Evolutionary conservation across 2,888 invertebrate species (phyloP).

Genomic region (Drosophila nigritarsus): DNA sequence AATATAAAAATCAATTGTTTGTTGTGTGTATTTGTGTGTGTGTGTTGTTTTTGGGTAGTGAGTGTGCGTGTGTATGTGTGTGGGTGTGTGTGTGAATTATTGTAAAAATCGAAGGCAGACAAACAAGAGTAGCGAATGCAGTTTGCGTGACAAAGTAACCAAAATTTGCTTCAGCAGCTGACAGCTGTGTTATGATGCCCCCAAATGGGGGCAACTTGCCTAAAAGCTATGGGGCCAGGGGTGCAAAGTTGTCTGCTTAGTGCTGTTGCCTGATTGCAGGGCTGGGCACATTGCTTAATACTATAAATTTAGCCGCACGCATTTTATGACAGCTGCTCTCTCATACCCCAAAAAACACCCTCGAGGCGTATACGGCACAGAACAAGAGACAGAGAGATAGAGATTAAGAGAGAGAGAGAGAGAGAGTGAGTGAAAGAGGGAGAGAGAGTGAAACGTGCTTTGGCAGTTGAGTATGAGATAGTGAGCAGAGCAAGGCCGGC

Average conservation of each 20-base stretch:
- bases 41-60: conserved; percentile 2
- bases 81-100: conserved; percentile 21
- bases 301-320: conserved; percentile 47
- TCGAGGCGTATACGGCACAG: background rate
- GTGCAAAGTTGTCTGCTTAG: background rate
- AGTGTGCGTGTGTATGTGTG: conserved; percentile 13
- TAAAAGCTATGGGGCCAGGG: background rate
- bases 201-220: background rate
- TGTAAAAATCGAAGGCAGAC: conserved; percentile 80
- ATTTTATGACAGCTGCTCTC: conserved; percentile 42
- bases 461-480: background rate
- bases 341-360: conserved; percentile 34
- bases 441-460: conserved; percentile 18
- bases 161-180: conserved; percentile 65
- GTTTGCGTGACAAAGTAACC: conserved; percentile 67
- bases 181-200: conserved; percentile 65
- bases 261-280: conserved; percentile 9
- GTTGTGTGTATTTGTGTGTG: conserved; percentile 13
- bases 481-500: conserved; percentile 28
- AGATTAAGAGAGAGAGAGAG: background rate
- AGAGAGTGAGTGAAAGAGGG: background rate
- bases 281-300: conserved; percentile 16
- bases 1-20: conserved; percentile 58
- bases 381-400: conserved; percentile 6
- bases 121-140: conserved; percentile 65